Evolutionary conservation across 2,797 vertebrate species (phyloP), one percentile per base, ranked within the genome.

Genomic region (Myripristis jacobus): DNA sequence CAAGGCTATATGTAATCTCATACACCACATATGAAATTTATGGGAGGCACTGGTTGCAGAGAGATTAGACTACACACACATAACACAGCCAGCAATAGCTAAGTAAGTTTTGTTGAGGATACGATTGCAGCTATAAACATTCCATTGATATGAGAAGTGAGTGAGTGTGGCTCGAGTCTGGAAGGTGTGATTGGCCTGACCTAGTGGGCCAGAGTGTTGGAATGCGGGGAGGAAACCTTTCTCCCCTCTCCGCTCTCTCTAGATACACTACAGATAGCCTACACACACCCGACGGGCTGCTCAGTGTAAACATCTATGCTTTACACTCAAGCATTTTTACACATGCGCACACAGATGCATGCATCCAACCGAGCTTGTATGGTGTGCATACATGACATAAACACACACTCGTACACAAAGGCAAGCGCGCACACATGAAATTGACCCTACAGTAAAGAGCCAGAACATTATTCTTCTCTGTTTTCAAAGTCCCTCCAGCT

Each of bases 121-220:
- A 41, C 10, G n/a, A 21, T 48, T 48, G 46, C 19, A 21, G 57
- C 62, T 69, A 27, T 60, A 25, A 82, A 60, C 80, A 85, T 85
- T 88, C 79, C 81, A 75, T 7, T 55, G 41, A 57, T 34, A 18
- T 84, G 71, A 87, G 59, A 64, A 79, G 82, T 81, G 72, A 63
- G 12, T 69, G 50, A 57, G 53, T 10, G n/a, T 58, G 38, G 41
- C 71, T 81, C 51, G 46, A 76, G 64, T 83, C 66, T 68, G 31
- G 22, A 77, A 72, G 62, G 73, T 72, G 71, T 54, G 36, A 65
- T 55, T 66, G 61, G 65, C 62, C 75, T 72, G 63, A 76, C 73
- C 63, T 69, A 63, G 29, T 73, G 63, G 69, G 77, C 76, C 63
- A 66, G 36, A 25, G 54, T 71, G 48, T 18, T 72, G 83, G 77